Percentiles rank a stretch among this genome's conserved stretches.
These are phyloP conservation scores for Morpho deidamia DNA, from an alignment of 2,888 invertebrate species.

Conservation along the genomic window DNA sequence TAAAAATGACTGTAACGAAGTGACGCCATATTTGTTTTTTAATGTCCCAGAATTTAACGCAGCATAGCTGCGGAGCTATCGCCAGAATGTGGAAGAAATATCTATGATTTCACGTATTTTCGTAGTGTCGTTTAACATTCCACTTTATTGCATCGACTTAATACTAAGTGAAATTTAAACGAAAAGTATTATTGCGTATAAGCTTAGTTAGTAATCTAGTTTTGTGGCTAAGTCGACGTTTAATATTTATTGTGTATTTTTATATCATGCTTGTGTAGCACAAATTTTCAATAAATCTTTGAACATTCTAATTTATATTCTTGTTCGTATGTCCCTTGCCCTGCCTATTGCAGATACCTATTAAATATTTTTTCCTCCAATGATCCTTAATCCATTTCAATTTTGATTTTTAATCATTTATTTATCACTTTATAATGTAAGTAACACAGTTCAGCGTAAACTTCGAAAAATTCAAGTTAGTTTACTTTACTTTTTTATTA, in stretches of 20 bases:
- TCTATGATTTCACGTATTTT: conserved; percentile 2
- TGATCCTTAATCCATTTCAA: too few species aligned
- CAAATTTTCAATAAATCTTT: conserved; percentile 78
- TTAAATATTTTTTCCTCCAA: too few species aligned
- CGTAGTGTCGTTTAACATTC: conserved; percentile 29
- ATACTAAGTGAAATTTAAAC: conserved; percentile 52
- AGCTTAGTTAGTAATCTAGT: conserved; percentile 56
- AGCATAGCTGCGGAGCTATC: background rate
- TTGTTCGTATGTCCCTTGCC: background rate
- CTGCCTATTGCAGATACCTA: too few species aligned
- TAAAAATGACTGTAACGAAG: too few species aligned
- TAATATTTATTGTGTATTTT: conserved; percentile 78
- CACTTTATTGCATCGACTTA: conserved; percentile 33
- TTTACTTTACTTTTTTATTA: too few species aligned
- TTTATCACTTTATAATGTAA: too few species aligned
- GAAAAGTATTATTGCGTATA: conserved; percentile 70
- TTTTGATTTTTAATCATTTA: too few species aligned
- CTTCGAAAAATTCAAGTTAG: too few species aligned
- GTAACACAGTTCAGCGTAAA: too few species aligned
- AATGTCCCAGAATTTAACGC: too few species aligned
- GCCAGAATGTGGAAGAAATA: background rate
- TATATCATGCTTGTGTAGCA: conserved; percentile 77
- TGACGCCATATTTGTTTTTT: too few species aligned
- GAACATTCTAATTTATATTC: conserved; percentile 36
- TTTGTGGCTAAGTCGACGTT: conserved; percentile 64